Evolutionary conservation across 2,113 vertebrate genomes (phyloP).

Genomic region (Pyrgilauda ruficollis): DNA sequence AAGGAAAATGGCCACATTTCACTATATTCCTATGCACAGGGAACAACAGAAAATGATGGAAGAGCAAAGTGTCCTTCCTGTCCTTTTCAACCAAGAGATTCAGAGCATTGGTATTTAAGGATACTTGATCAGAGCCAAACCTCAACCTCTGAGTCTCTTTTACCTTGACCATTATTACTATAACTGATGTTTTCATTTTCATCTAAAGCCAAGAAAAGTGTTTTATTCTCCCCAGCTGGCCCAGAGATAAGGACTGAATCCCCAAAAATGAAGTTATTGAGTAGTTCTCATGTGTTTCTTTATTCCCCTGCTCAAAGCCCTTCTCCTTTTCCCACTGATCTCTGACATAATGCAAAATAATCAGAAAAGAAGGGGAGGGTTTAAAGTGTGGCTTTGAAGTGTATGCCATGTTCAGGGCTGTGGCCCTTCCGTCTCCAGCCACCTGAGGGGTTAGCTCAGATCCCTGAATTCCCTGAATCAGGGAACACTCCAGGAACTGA

Average conservation of each 20-base stretch:
- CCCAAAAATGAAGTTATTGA: background rate
- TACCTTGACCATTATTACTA: background rate
- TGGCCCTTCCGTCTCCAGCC: background rate
- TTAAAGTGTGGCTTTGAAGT: background rate
- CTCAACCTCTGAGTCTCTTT: background rate
- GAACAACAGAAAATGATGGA: background rate
- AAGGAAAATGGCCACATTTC: background rate
- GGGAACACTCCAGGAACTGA: background rate
- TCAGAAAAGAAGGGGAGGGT: background rate
- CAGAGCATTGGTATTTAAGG: background rate
- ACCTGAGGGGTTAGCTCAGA: background rate
- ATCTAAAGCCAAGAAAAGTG: background rate
- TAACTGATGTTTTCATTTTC: background rate
- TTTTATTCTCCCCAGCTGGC: slow-evolving; percentile 33
- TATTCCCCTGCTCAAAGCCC: background rate
- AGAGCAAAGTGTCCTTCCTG: background rate
- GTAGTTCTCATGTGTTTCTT: background rate
- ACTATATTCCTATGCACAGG: background rate
- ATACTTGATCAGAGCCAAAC: background rate
- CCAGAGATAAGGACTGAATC: slow-evolving; percentile 20
- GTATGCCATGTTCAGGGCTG: background rate
- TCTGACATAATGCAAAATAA: background rate
- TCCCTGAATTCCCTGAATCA: no score
- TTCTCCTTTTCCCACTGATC: background rate
- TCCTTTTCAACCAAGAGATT: background rate